These are phyloP conservation scores for Drosophila pruinosa DNA, from an alignment of 1,140 invertebrate species.

Conservation along the genomic window DNA sequence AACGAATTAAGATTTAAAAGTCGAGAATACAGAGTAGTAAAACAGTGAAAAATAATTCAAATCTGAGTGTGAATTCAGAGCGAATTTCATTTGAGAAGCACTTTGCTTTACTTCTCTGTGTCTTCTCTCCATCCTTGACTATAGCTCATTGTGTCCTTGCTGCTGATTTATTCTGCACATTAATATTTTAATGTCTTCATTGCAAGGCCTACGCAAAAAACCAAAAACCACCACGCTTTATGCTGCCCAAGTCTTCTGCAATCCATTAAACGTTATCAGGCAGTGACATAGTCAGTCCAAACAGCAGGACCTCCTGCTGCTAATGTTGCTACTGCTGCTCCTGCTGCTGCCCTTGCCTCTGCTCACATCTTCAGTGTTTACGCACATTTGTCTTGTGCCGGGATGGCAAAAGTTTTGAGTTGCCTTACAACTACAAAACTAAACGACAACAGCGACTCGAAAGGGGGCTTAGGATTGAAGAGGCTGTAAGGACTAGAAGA, in stretches of 20 bases:
- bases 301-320: constrained; percentile 9
- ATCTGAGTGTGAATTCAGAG: background rate
- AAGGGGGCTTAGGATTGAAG: background rate
- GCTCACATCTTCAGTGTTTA: constrained; percentile 35
- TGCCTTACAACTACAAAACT: constrained; percentile 41
- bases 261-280: constrained; percentile 79
- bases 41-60: background rate
- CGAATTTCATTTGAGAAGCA: background rate
- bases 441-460: background rate
- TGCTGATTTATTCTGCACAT: constrained; percentile 76
- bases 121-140: background rate
- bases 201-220: constrained; percentile 53
- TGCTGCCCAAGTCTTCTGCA: constrained; percentile 43
- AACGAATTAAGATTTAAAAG: too few relatives aligned
- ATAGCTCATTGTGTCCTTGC: background rate
- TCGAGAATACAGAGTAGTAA: too few relatives aligned
- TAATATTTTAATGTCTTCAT: constrained; percentile 82
- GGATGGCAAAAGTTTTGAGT: constrained; percentile 54
- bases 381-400: constrained; percentile 67
- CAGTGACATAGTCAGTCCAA: constrained; percentile 59
- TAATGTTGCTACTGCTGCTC: background rate
- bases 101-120: constrained; percentile 1
- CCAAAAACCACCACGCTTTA: constrained; percentile 43
- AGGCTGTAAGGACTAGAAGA: background rate
- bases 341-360: background rate